Conservation (phyloP, 2,113 vertebrate species). For the Oxygymnocypris stewartii region DNA sequence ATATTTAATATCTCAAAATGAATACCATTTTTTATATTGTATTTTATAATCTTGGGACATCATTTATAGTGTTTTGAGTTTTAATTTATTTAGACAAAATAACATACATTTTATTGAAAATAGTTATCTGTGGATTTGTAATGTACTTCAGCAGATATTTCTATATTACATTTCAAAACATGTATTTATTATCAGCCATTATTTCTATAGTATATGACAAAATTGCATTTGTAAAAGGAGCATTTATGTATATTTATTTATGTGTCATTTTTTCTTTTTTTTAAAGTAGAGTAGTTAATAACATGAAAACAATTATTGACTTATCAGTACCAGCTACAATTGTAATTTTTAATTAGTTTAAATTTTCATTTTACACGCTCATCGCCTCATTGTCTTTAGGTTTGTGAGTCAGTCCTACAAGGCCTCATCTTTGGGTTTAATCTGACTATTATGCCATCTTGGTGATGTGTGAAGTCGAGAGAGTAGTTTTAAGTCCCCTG, state of each 20-base stretch:
- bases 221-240: background rate
- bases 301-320: background rate
- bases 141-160: background rate
- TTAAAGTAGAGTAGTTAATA: background rate
- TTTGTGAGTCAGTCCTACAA: background rate
- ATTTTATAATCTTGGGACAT: background rate
- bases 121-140: background rate
- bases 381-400: background rate
- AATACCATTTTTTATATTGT: background rate
- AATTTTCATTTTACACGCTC: background rate
- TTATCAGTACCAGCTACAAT: background rate
- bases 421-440: background rate
- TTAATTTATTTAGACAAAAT: background rate
- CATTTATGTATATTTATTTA: background rate
- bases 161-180: background rate
- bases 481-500: constrained; percentile 7
- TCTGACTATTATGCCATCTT: background rate
- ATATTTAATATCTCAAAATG: background rate
- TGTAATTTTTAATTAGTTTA: background rate
- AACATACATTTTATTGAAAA: background rate
- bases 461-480: background rate
- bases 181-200: background rate
- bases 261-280: no score
- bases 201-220: background rate
- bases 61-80: background rate